Evolutionary conservation across 2,888 invertebrate species (phyloP).

Genomic region (Drosophila greeni): DNA sequence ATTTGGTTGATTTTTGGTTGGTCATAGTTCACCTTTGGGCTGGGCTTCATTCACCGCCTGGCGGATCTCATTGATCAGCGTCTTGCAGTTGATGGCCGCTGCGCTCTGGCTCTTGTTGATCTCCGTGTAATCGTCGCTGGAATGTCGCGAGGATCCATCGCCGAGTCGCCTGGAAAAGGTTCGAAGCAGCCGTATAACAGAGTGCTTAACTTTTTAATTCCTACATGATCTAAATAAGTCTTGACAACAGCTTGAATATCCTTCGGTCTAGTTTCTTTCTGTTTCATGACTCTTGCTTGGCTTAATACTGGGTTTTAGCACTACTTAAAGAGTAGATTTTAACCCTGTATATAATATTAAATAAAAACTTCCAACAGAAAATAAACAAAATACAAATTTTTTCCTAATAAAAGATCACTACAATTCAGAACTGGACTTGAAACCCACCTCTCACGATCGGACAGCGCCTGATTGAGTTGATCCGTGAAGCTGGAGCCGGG

Average conservation of each 20-base stretch:
- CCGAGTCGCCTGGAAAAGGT: conserved; percentile 76
- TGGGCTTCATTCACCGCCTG: conserved; percentile 93
- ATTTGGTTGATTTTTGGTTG: conserved; percentile 23
- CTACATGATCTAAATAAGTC: background rate
- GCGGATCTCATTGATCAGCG: conserved; percentile 91
- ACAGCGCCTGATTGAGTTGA: conserved; percentile 91
- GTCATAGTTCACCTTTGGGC: conserved; percentile 84
- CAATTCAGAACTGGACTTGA: background rate
- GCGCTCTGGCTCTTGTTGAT: conserved; percentile 82
- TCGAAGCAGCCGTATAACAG: conserved; percentile 48
- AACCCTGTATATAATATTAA: background rate
- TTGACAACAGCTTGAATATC: background rate
- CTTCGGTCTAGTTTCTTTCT: background rate
- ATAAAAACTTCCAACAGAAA: background rate
- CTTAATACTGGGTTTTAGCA: background rate
- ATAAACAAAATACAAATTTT: background rate
- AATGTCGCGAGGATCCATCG: conserved; percentile 81
- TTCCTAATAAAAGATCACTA: background rate
- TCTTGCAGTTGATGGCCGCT: conserved; percentile 87
- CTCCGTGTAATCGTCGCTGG: conserved; percentile 83
- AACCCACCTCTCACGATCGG: conserved; percentile 87
- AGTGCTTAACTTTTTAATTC: conserved; percentile 13
- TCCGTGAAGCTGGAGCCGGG: conserved; percentile 90
- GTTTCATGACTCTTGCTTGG: background rate
- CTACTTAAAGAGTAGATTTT: background rate